Evolutionary conservation across 1,140 invertebrate species (phyloP).

Genomic region (Lepidurus packardi): DNA sequence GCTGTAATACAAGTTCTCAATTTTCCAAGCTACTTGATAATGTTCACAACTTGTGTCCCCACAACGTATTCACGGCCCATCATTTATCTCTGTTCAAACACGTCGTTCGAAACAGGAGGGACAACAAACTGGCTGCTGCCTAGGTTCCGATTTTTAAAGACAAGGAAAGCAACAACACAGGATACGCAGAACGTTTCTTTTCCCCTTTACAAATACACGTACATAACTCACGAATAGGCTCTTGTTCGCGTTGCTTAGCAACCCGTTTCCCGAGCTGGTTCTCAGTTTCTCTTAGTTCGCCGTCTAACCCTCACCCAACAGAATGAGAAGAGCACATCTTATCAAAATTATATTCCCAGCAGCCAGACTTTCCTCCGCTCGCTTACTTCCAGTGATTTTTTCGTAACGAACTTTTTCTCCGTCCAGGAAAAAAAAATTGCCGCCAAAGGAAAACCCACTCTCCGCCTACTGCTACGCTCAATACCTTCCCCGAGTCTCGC

Average conservation of each 20-base stretch:
- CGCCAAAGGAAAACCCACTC: not conserved
- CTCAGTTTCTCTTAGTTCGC: not conserved
- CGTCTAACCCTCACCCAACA: not conserved
- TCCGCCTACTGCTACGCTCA: not conserved
- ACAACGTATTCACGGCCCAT: no score
- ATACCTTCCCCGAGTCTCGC: not conserved
- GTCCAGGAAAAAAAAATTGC: not conserved
- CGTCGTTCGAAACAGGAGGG: no score
- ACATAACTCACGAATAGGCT: not conserved
- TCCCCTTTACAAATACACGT: not conserved
- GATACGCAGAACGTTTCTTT: not conserved
- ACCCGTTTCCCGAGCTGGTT: not conserved
- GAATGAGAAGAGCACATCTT: not conserved
- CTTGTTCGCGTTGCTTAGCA: not conserved
- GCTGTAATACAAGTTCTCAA: no score
- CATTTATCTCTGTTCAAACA: no score
- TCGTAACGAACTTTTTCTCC: not conserved
- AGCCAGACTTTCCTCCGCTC: not conserved
- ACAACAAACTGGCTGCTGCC: no score
- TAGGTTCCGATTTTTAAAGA: no score
- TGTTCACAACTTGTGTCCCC: no score
- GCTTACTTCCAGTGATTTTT: not conserved
- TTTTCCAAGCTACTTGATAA: no score
- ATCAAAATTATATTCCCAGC: not conserved
- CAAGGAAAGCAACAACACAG: no score